phyloP scores from a whole-genome alignment of 1,140 invertebrate genomes.

The Aphaenogaster rudis region DNA sequence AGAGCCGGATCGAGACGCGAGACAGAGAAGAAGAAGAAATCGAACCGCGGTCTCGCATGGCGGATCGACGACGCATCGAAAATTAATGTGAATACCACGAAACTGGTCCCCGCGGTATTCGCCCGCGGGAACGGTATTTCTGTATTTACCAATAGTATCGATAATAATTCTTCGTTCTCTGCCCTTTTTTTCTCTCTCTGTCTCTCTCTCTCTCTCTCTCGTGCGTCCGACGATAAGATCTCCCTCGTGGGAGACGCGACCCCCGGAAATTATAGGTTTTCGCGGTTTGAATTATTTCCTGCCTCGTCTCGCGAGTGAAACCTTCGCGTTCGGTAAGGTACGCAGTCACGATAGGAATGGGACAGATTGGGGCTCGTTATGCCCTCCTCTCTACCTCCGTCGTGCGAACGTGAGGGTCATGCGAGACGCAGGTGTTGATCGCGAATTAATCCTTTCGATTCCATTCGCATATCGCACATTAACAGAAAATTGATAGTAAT shows the following conservation, averaged over 20 bases:
- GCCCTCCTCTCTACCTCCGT: not conserved
- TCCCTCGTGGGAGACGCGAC: slow-evolving; percentile 72
- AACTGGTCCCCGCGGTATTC: slow-evolving; percentile 78
- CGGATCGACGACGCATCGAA: slow-evolving; percentile 79
- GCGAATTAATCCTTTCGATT: slow-evolving; percentile 14
- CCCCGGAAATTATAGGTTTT: slow-evolving; percentile 83
- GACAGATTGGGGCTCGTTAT: slow-evolving; percentile 52
- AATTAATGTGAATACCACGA: slow-evolving; percentile 81
- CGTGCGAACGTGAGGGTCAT: not conserved
- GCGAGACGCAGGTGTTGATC: slow-evolving; percentile 15
- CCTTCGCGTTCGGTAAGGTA: slow-evolving; percentile 29
- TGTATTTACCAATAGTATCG: slow-evolving; percentile 82
- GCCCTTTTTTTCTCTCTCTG: not conserved
- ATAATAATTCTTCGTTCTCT: slow-evolving; percentile 79
- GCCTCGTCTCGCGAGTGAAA: slow-evolving; percentile 53
- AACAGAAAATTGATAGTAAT: not conserved
- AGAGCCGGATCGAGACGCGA: slow-evolving; percentile 37
- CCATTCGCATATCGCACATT: not conserved
- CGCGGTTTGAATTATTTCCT: slow-evolving; percentile 83
- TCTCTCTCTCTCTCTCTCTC: slow-evolving; percentile 5
- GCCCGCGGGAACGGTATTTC: slow-evolving; percentile 78
- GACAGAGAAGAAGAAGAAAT: slow-evolving; percentile 75
- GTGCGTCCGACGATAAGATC: slow-evolving; percentile 78
- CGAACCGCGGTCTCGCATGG: slow-evolving; percentile 71
- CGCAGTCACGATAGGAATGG: slow-evolving; percentile 23